phyloP scores from a whole-genome alignment of 92 coral and sea anemone genomes.

The Diadumene lineata region DNA sequence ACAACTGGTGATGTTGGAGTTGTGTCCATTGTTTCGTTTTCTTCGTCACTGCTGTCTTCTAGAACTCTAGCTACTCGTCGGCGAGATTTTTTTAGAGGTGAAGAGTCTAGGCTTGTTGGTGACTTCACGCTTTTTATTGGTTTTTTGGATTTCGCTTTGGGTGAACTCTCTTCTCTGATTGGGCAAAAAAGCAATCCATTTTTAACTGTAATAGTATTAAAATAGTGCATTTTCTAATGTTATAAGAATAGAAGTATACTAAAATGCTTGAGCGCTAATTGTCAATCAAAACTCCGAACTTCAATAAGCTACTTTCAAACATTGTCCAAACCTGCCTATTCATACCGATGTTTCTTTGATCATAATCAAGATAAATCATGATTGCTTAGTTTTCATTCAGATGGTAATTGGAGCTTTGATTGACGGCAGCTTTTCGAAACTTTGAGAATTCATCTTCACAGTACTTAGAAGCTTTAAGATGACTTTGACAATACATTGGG shows the following conservation, averaged over 20 bases:
- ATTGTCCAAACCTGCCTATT: too few species aligned
- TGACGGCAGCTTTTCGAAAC: too few species aligned
- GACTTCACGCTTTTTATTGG: slow-evolving; percentile 26
- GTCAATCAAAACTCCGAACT: too few species aligned
- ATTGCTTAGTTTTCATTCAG: too few species aligned
- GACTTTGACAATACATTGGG: too few species aligned
- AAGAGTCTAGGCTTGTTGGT: slow-evolving; percentile 42
- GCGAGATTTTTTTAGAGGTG: slow-evolving; percentile 83
- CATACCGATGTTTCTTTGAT: too few species aligned
- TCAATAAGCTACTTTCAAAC: too few species aligned
- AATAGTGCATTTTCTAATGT: not conserved
- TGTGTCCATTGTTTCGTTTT: slow-evolving; percentile 34
- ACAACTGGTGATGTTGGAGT: slow-evolving; percentile 12
- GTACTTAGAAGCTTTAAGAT: too few species aligned
- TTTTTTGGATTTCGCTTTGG: slow-evolving; percentile 16
- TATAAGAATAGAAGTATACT: not conserved
- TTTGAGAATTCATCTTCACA: too few species aligned
- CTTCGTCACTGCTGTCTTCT: slow-evolving; percentile 87
- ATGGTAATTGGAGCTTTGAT: too few species aligned
- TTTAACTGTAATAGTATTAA: not conserved
- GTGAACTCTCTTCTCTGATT: slow-evolving; percentile 10
- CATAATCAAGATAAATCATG: too few species aligned
- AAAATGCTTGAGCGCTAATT: too few species aligned
- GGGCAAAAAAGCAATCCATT: not conserved
- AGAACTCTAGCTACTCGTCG: slow-evolving; percentile 63